Evolutionary conservation across 2,888 invertebrate genomes (phyloP), one percentile per base, ranked within the genome.

Genomic region (Aleiodes testaceus): DNA sequence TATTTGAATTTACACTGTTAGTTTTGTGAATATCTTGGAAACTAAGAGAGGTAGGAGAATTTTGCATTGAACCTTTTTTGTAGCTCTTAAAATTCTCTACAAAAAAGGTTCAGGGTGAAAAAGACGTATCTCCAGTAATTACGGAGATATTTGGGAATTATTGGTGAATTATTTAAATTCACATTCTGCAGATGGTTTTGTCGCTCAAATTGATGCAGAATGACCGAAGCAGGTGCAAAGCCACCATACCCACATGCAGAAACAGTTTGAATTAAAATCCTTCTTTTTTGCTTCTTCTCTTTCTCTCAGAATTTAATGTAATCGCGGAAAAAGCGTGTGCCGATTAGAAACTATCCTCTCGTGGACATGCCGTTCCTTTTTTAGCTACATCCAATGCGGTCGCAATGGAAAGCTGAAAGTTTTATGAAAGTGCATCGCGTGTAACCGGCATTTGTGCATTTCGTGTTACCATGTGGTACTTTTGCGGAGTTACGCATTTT

Each of bases 401-500:
- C 74, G 77, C 76, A 79, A 81, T 84, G 83, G 84, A 85, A 85
- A 85, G 85, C 84, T 81, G 85, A 85, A 85, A 85, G 84, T 85
- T 84, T 83, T 81, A 84, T 82, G 83, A 85, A 85, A 84, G 84
- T 85, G 82, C 82, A 83, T 82, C 83, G 84, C 83, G 82, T 84
- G 79, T 71, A 72, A 69, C 72, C 45, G 70, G 53, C 61, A 50
- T 65, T 26, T 20, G 36, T 20, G 64, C 63, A 61, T 63, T 44
- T 66, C 36, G 52, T 47, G 66, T 53, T 53, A 64, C 44, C 36
- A 55, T 80, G 80, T 81, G 55, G 59, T 63, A 70, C 66, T 50
- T 77, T 67, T 75, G 75, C 74, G 74, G 66, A 26, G 77, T 80
- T 81, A 79, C 79, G 76, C 78, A 76, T 78, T 75, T 76, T 65